Base-by-base conservation (phyloP, 2,888 invertebrate genomes). In the Schizaphis graminum region DNA sequence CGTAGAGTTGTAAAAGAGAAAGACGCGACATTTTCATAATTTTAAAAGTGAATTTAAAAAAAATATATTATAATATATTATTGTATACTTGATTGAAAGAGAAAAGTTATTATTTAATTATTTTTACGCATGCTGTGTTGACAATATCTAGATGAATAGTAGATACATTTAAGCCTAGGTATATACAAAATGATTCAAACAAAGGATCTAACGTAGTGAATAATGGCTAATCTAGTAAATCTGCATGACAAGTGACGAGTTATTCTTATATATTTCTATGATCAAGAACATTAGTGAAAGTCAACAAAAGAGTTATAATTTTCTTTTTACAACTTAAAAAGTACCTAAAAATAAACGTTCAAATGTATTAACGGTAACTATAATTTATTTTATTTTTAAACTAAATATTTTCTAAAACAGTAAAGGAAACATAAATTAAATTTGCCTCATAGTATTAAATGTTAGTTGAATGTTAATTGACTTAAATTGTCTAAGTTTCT, bases 91-190 rank as follows among this genome's bases (percentile, higher is more conserved):
- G n/a, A 85, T 49, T 49, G 49, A 67, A 88, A 92, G 49, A 92
- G 92, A 92, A 87, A 67, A 92, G 92, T 67, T 35, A 28, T 16
- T 67, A 85, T 84, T 91, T 91, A 24, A 61, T 49, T 85, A 49
- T 53, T 16, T 35, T 10, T 35, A 41, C 13, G 67, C 92, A 88
- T 41, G 92, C 92, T 92, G 92, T 41, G 92, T 92, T 57, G 53
- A 56, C 44, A 57, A 49, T 91, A 47, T 77, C 24, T n/a, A 11
- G 28, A 41, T 67, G 49, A 53, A 41, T 57, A 85, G 53, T 41
- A 57, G 41, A 56, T 86, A 28, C 4, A 26, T 87, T 53, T 91
- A 41, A 56, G 57, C 28, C 24, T n/a, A 86, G 3, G 0, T 67
- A 16, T 67, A 67, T 86, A 44, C 47, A 85, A n/a, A 57, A n/a